phyloP scores from a whole-genome alignment of 2,888 invertebrate species.

The Theretra japonica region DNA sequence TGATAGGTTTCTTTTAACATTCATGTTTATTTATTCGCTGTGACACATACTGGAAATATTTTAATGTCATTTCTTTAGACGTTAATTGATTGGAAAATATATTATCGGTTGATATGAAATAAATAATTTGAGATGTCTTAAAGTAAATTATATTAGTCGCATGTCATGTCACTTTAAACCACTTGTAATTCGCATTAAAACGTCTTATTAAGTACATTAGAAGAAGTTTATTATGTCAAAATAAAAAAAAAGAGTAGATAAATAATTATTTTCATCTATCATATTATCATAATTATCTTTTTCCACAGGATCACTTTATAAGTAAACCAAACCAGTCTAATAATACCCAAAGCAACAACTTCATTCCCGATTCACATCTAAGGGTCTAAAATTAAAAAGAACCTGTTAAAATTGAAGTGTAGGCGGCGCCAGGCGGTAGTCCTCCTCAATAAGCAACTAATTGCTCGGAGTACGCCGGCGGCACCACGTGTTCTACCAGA shows the following conservation, averaged over 20 bases:
- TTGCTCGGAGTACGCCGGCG: conserved; percentile 41
- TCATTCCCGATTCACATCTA: conserved; percentile 34
- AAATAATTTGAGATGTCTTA: neutral
- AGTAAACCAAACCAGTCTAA: neutral
- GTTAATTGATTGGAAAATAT: conserved; percentile 34
- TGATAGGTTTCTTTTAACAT: conserved; percentile 82
- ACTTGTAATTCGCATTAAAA: neutral
- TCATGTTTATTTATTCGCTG: conserved; percentile 65
- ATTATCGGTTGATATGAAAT: conserved; percentile 32
- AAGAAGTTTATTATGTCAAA: neutral
- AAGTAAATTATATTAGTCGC: neutral
- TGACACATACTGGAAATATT: conserved; percentile 54
- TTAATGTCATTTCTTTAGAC: conserved; percentile 42
- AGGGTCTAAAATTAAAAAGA: conserved; percentile 31
- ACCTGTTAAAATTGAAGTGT: conserved; percentile 40
- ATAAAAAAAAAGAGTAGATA: neutral
- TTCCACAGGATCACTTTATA: no score
- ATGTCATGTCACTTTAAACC: neutral
- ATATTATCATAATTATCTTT: no score
- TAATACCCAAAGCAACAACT: neutral
- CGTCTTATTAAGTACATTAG: neutral
- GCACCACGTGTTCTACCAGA: conserved; percentile 32
- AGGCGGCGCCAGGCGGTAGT: conserved; percentile 48
- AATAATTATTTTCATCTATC: no score
- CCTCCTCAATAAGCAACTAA: conserved; percentile 35